A percentile compares a stretch with the other conserved stretches of the same genome.
phyloP scores from a whole-genome alignment of 2,797 vertebrate genomes.

The Hemitrygon akajei region DNA sequence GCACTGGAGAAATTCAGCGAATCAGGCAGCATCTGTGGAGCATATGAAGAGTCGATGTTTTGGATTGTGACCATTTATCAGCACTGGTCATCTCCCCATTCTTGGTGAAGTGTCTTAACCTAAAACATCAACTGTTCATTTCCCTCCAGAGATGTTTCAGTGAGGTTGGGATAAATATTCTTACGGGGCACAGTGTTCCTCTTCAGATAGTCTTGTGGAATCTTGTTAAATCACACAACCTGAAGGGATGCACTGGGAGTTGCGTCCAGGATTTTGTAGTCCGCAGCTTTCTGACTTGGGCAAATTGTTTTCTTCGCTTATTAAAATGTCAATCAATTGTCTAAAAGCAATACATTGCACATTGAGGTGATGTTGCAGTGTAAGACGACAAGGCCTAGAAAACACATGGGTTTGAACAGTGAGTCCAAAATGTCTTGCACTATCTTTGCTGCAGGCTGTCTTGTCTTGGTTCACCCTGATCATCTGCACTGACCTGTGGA shows the following conservation, averaged over 20 bases:
- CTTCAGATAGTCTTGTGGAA: neutral
- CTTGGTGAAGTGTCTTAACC: no score
- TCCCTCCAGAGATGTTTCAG: neutral
- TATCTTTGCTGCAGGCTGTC: neutral
- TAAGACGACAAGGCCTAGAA: neutral
- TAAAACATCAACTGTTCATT: no score
- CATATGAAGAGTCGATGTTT: no score
- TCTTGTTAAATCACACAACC: neutral
- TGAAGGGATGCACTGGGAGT: neutral
- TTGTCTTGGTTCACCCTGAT: no score
- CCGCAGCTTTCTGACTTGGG: neutral
- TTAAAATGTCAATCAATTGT: neutral
- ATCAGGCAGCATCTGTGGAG: no score
- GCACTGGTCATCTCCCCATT: no score
- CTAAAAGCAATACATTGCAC: no score
- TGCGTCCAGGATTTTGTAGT: no score
- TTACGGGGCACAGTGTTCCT: neutral
- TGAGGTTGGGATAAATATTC: neutral
- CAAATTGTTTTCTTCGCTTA: neutral
- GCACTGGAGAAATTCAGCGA: no score
- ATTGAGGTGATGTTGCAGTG: neutral
- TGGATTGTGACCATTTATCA: no score
- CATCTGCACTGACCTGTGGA: no score
- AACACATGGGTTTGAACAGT: neutral
- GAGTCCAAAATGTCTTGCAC: neutral